phyloP scores from a whole-genome alignment of 2,888 invertebrate species.

The Odiellus spinosus region DNA sequence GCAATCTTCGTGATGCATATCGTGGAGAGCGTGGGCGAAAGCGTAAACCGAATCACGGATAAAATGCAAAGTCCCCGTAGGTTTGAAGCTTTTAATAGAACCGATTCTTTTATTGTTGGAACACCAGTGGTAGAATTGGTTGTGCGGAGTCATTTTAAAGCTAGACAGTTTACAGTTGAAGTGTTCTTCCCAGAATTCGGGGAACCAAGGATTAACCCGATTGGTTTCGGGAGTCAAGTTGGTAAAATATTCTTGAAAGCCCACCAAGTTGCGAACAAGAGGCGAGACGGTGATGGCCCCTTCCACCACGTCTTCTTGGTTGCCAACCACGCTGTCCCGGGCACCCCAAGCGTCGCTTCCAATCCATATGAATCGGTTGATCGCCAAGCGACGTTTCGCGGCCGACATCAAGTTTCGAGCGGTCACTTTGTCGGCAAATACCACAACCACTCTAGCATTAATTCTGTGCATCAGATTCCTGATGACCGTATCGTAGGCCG shows the following conservation, averaged over 20 bases:
- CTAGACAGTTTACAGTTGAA: slow-evolving; percentile 26
- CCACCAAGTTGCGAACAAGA: slow-evolving; percentile 31
- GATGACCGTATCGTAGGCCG: slow-evolving; percentile 34
- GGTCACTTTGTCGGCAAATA: slow-evolving; percentile 36
- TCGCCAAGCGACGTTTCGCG: slow-evolving; percentile 27
- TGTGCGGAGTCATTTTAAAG: slow-evolving; percentile 9
- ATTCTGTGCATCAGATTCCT: slow-evolving; percentile 31
- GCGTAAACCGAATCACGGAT: slow-evolving; percentile 39
- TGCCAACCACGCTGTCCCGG: slow-evolving; percentile 22
- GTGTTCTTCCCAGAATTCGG: slow-evolving; percentile 36
- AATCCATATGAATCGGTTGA: slow-evolving; percentile 35
- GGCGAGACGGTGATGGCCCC: slow-evolving; percentile 40
- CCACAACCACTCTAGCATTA: slow-evolving; percentile 37
- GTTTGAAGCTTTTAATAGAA: slow-evolving; percentile 26
- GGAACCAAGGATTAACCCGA: slow-evolving; percentile 36
- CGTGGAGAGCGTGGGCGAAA: slow-evolving; percentile 37
- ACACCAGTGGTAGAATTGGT: slow-evolving; percentile 15
- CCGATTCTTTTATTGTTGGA: slow-evolving; percentile 9
- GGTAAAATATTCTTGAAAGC: slow-evolving; percentile 38
- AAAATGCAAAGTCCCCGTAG: slow-evolving; percentile 36
- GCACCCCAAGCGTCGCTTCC: slow-evolving; percentile 40
- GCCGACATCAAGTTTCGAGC: slow-evolving; percentile 34
- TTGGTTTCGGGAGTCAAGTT: slow-evolving; percentile 27
- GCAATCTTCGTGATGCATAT: slow-evolving; percentile 32
- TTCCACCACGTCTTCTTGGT: slow-evolving; percentile 31